Evolutionary conservation across 2,888 invertebrate species (phyloP).

Genomic region (Phyllotreta striolata): DNA sequence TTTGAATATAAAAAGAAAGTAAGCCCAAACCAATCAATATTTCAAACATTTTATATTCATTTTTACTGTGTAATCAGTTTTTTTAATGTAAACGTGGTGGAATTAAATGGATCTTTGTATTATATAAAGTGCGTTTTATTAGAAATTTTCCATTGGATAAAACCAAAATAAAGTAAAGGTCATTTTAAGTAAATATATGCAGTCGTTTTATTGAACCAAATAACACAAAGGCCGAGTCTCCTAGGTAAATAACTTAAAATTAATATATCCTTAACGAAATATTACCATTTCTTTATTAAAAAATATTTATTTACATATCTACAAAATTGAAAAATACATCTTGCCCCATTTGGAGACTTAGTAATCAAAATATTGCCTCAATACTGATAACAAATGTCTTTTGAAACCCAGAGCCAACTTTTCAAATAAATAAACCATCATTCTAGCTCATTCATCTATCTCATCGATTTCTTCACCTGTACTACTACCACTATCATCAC

Average conservation of each 20-base stretch:
- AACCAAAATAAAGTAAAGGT: too few species aligned
- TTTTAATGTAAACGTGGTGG: slow-evolving; percentile 37
- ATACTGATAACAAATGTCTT: neutral
- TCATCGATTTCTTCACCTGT: slow-evolving; percentile 3
- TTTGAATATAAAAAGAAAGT: slow-evolving; percentile 49
- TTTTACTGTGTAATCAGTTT: slow-evolving; percentile 46
- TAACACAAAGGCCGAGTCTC: too few species aligned
- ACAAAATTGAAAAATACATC: too few species aligned
- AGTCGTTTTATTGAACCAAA: too few species aligned
- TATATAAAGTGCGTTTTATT: neutral
- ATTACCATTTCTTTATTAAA: too few species aligned
- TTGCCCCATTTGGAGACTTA: too few species aligned
- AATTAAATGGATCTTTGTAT: slow-evolving; percentile 33
- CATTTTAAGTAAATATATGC: too few species aligned
- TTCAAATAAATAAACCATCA: neutral
- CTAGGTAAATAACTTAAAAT: too few species aligned
- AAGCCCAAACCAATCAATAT: slow-evolving; percentile 59
- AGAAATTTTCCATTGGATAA: neutral
- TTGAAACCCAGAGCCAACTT: neutral
- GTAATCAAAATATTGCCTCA: too few species aligned
- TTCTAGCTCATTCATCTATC: slow-evolving; percentile 7
- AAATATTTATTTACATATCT: too few species aligned
- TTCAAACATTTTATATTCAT: slow-evolving; percentile 45
- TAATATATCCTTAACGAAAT: too few species aligned
- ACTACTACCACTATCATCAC: slow-evolving; percentile 19